Evolutionary conservation across 2,113 vertebrate species (phyloP), one percentile per base, ranked within the genome.

Genomic region (Corydoras maculifer): DNA sequence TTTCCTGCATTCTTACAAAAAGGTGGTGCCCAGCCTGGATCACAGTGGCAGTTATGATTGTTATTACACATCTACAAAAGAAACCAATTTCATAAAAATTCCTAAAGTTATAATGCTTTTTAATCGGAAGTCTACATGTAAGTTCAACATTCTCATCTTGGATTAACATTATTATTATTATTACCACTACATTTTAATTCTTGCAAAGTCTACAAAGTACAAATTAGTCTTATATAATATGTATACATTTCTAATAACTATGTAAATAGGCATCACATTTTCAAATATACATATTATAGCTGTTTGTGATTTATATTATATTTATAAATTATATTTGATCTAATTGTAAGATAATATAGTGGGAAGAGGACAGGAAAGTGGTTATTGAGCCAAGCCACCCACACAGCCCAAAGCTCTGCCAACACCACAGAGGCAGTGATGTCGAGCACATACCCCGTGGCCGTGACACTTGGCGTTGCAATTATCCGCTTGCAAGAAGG

Each of bases 21-120:
- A 0, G 96, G 97, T 2, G 97, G 97, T 0, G 91, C 91, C 97
- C 97, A 99, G 25, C 94, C 94, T 0, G 29, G 35, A 43, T 87
- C 57, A 74, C 97, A 99, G 82, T 99, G 95, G 79, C 96, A 99
- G 84, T 99, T 94, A 72, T 91, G 90, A 81, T 96, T 95, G 84
- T 98, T 99, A 86, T 99, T 99, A 85, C 97, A 99, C 63, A 94
- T 84, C 97, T 99, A 74, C 11, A 76, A 43, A 59, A 61, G 30
- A 76, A 65, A 8, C 15, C 4, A 43, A 43, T 8, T 43, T 43
- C 35, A 43, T 43, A 43, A 43, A 43, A 43, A 43, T 5, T 43
- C 35, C 35, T 43, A 43, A 43, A 43, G 35, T 43, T 43, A 43
- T 43, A 43, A 43, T 43, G 35, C 3, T 35, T 7, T 35, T 35